Evolutionary conservation across 2,888 invertebrate species (phyloP), one percentile per base, ranked within the genome.

Genomic region (Ophraella communa): DNA sequence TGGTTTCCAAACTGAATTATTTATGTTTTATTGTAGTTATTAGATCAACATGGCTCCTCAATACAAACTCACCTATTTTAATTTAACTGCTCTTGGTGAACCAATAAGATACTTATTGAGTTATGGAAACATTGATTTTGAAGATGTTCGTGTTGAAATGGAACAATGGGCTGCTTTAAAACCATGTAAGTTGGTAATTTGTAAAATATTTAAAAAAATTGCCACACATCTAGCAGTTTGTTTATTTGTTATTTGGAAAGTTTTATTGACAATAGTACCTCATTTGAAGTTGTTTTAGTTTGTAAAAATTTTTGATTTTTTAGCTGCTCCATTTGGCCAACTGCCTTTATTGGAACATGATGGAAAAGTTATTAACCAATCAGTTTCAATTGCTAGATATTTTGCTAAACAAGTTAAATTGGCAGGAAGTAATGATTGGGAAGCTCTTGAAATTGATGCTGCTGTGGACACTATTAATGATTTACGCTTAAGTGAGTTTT

Each of bases 61-160:
- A 72, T 88, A 87, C 79, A 89, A 86, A 68, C 76, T 89, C 23
- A 85, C 85, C 64, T 89, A 89, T 73, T 89, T 89, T 77, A 83
- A 86, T 72, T 83, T 88, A 21, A 87, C 85, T 78, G 89, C 86
- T 17, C 79, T 89, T 53, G 89, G 83, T 33, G 89, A 89, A 78
- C 87, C 88, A 42, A 84, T 88, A 72, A 84, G 89, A 69, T 87
- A 86, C 68, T 80, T 89, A 5, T 80, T 89, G 65, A 86, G 86
- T 64, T 89, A 89, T 74, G 87, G 87, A 52, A 85, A 83, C 65
- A 79, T 86, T 54, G 84, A 87, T 65, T 89, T 87, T 74, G 87
- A 88, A 78, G 89, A 89, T 80, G 76, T 79, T 52, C 84, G 89
- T 60, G 81, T 89, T 64, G 78, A 83, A 58, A 61, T 7, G 4